Evolutionary conservation across 2,113 vertebrate genomes (phyloP), one percentile per base, ranked within the genome.

Genomic region (Osmerus eperlanus): DNA sequence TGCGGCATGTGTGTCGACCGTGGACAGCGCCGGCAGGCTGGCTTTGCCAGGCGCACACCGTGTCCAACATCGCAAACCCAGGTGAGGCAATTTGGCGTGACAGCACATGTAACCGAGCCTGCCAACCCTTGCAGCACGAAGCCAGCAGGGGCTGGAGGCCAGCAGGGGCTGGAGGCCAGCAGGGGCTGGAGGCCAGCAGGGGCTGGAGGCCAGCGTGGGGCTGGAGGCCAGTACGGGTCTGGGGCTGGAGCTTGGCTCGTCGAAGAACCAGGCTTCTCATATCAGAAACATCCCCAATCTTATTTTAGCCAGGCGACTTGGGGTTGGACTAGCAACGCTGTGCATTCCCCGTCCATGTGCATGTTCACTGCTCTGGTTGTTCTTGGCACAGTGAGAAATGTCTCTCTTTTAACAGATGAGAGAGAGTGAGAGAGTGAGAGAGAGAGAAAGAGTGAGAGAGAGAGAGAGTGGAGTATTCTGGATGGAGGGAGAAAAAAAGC

Each of bases 401-500:
- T 82, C 84, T 84, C 75, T 84, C 75, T 84, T 87, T 84, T 81
- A 86, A 79, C 75, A 66, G 14, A 11, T 21, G 29, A 41, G 68
- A 29, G 25, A n/a, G 8, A 19, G n/a, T n/a, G n/a, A n/a, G n/a
- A n/a, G n/a, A n/a, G n/a, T n/a, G n/a, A n/a, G n/a, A n/a, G n/a
- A n/a, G n/a, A 58, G 23, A 65, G 63, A 73, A 59, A 70, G 67
- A 55, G 65, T 68, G 18, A 19, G 3, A 7, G 70, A 72, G 63
- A 61, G 61, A 64, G 68, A 84, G 74, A 66, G 59, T 66, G 78
- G 79, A 84, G 83, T 83, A 79, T 84, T 89, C 77, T 75, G 85
- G 87, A 82, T 72, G 18, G 81, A 83, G 80, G 82, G 83, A 82
- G 81, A 84, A 83, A 87, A 87, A 70, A 16, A 47, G 83, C 87